Conservation (phyloP, 30 jellyfish, hydroid and myxozoan genomes). For the Rhopilema esculentum region DNA sequence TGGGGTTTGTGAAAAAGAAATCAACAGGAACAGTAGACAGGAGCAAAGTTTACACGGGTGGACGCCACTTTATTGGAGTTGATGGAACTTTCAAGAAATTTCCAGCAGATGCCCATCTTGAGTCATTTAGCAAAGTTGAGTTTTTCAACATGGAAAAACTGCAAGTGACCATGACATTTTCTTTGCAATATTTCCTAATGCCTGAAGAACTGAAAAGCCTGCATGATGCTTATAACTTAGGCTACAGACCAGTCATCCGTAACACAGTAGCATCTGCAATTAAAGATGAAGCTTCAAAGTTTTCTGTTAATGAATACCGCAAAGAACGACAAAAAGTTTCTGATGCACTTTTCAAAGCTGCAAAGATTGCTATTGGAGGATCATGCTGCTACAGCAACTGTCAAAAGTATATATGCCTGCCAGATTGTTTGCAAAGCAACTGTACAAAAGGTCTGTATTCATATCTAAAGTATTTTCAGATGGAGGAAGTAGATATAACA, state of each 20-base stretch:
- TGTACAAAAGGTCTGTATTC: constrained; percentile 56
- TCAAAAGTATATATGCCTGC: constrained; percentile 11
- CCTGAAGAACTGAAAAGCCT: constrained; percentile 60
- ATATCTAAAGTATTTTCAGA: constrained; percentile 54
- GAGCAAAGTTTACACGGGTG: constrained; percentile 63
- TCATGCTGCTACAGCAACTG: constrained; percentile 52
- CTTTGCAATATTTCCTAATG: constrained; percentile 57
- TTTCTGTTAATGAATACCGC: constrained; percentile 36
- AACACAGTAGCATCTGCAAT: constrained; percentile 55
- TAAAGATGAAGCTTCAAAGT: constrained; percentile 53
- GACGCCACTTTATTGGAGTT: constrained; percentile 58
- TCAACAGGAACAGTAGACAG: constrained; percentile 71
- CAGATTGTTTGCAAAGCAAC: constrained; percentile 14
- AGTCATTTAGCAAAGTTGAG: constrained; percentile 11
- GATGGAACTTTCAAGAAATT: constrained; percentile 61
- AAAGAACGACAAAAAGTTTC: constrained; percentile 29
- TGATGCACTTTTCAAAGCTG: constrained; percentile 30
- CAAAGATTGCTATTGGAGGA: constrained; percentile 52
- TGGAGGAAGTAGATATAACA: constrained; percentile 64
- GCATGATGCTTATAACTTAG: constrained; percentile 72
- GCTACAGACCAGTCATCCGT: constrained; percentile 46
- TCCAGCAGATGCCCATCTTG: constrained; percentile 44
- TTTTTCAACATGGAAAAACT: constrained; percentile 62
- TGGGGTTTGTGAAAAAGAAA: constrained; percentile 57
- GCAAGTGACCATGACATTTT: constrained; percentile 45